Percentiles rank a stretch among this genome's conserved stretches.
phyloP scores from a whole-genome alignment of 2,113 vertebrate species.

The Psittacula cyanocephala region DNA sequence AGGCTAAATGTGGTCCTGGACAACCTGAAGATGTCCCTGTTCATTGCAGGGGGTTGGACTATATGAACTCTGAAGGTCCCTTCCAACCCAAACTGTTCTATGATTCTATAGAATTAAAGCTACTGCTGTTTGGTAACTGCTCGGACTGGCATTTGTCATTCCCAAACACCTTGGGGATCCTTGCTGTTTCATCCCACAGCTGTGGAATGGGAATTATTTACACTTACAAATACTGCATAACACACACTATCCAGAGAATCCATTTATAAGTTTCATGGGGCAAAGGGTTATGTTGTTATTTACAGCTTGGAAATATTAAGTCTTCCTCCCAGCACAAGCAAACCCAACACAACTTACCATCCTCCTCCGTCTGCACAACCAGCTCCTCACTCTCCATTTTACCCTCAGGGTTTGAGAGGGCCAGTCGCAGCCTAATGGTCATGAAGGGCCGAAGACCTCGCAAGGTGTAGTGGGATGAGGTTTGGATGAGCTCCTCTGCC shows the following conservation, averaged over 20 bases:
- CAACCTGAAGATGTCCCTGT: neutral
- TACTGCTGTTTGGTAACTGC: neutral
- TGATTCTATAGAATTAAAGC: neutral
- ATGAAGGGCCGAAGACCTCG: slow-evolving; percentile 91
- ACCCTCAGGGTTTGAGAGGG: slow-evolving; percentile 93
- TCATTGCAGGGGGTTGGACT: neutral
- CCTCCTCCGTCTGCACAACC: slow-evolving; percentile 94
- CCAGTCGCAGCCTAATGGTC: slow-evolving; percentile 87
- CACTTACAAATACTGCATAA: neutral
- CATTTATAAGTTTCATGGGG: neutral
- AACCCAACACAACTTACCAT: slow-evolving; percentile 73
- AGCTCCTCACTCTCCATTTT: slow-evolving; percentile 94
- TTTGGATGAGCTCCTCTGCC: slow-evolving; percentile 90
- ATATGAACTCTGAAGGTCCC: neutral
- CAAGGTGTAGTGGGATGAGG: slow-evolving; percentile 94
- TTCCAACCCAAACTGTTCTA: neutral
- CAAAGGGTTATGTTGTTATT: neutral
- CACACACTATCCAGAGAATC: neutral
- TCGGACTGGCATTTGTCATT: neutral
- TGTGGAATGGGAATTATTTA: neutral
- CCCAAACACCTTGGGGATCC: neutral
- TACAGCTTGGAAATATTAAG: rapidly evolving
- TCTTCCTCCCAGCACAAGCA: neutral
- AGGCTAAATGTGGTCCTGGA: neutral
- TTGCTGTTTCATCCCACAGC: neutral